Evolutionary conservation across 2,888 invertebrate genomes (phyloP).

Genomic region (Pseudanteris insignis): DNA sequence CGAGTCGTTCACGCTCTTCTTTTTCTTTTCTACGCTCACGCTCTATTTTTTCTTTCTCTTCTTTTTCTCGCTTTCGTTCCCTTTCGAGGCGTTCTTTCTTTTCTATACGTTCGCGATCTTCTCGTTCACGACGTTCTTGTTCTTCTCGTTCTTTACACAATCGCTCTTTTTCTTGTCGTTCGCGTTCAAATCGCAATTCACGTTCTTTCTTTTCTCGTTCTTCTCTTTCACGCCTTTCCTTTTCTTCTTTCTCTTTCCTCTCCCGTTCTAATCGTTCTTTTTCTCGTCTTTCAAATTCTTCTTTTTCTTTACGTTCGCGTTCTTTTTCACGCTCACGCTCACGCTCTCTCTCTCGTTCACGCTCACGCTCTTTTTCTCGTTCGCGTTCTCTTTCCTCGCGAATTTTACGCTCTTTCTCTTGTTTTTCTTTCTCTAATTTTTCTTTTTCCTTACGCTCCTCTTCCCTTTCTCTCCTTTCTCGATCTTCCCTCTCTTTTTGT

Average conservation of each 20-base stretch:
- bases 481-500: constrained; percentile 48
- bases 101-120: constrained; percentile 66
- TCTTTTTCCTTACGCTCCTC: constrained; percentile 57
- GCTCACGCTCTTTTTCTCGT: constrained; percentile 45
- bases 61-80: constrained; percentile 52
- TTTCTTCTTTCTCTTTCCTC: constrained; percentile 48
- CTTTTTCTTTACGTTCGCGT: constrained; percentile 50
- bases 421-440: constrained; percentile 59
- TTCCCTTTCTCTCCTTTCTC: constrained; percentile 42
- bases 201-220: constrained; percentile 53
- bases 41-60: constrained; percentile 64
- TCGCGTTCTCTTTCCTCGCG: constrained; percentile 54
- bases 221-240: constrained; percentile 50
- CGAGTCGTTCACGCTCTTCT: constrained; percentile 60
- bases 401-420: constrained; percentile 58
- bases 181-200: constrained; percentile 34
- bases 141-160: constrained; percentile 55
- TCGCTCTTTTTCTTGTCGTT: constrained; percentile 14
- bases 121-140: constrained; percentile 59
- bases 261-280: constrained; percentile 56
- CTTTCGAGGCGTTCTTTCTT: constrained; percentile 63
- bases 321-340: constrained; percentile 44
- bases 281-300: constrained; percentile 33
- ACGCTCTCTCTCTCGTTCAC: constrained; percentile 49
- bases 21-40: constrained; percentile 64